Evolutionary conservation across 2,888 invertebrate species (phyloP).

Genomic region (Diplolepis rosae): DNA sequence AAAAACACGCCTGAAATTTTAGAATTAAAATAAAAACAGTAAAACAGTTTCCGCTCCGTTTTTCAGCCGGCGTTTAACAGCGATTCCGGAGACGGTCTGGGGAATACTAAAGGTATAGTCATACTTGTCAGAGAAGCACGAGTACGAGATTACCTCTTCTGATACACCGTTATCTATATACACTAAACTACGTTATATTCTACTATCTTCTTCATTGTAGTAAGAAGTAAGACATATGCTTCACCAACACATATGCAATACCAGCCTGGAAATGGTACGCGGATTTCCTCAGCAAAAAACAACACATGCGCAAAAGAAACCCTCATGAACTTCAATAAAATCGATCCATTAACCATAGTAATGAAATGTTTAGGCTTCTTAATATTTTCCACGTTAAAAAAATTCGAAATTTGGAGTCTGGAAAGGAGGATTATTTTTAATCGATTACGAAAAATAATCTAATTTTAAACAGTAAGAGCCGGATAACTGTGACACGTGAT

Average conservation of each 20-base stretch:
- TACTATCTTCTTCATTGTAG: conserved; percentile 44
- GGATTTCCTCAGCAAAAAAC: conserved; percentile 24
- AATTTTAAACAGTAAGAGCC: background rate
- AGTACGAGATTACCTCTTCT: conserved; percentile 33
- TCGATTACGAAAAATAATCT: background rate
- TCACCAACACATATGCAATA: conserved; percentile 40
- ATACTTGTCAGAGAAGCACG: conserved; percentile 30
- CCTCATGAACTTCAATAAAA: background rate
- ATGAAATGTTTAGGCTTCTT: background rate
- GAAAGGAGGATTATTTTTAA: background rate
- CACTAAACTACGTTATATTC: conserved; percentile 34
- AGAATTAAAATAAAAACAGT: background rate
- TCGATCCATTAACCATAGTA: background rate
- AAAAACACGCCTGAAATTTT: background rate
- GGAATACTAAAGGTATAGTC: conserved; percentile 4
- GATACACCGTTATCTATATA: conserved; percentile 54
- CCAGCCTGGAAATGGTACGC: background rate
- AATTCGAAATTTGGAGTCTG: background rate
- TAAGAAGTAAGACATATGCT: conserved; percentile 30
- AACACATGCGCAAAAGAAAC: background rate
- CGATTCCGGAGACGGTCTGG: conserved; percentile 12
- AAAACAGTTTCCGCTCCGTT: background rate
- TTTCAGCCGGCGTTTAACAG: background rate
- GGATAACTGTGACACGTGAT: background rate
- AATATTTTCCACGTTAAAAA: background rate